phyloP scores from a whole-genome alignment of 1,140 invertebrate species.

The Protaetia brevitarsis region DNA sequence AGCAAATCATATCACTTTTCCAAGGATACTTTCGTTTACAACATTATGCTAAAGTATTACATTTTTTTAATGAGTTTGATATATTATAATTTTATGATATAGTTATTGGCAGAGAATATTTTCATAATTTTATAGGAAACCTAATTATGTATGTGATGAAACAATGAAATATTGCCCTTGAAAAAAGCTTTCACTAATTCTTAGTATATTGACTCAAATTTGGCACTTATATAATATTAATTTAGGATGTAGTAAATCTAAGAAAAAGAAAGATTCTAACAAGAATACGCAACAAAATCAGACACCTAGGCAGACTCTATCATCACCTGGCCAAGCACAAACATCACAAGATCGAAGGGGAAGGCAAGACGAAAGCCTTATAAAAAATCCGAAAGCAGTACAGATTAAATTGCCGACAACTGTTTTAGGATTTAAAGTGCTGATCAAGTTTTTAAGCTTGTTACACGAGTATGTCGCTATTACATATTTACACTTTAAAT shows the following conservation, averaged over 20 bases:
- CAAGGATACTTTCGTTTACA: constrained; percentile 50
- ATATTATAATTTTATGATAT: constrained; percentile 20
- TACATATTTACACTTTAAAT: background rate
- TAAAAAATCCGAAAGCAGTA: constrained; percentile 43
- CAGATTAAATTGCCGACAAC: constrained; percentile 31
- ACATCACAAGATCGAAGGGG: background rate
- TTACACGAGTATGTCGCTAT: constrained; percentile 52
- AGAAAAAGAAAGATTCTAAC: constrained; percentile 44
- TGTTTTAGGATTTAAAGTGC: constrained; percentile 49
- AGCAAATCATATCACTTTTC: constrained; percentile 49
- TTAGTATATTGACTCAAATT: too few species aligned
- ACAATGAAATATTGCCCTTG: too few species aligned
- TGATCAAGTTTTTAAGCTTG: constrained; percentile 49
- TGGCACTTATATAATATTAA: too few species aligned
- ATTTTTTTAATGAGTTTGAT: background rate
- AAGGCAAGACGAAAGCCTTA: constrained; percentile 31
- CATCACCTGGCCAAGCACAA: background rate
- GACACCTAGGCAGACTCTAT: background rate
- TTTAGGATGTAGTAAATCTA: too few species aligned
- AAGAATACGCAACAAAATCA: constrained; percentile 32
- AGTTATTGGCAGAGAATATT: too few species aligned
- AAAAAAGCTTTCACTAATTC: too few species aligned
- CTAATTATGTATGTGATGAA: too few species aligned
- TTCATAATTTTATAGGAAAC: too few species aligned
- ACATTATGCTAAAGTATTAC: constrained; percentile 50